Evolutionary conservation across 2,797 vertebrate genomes (phyloP).

Genomic region (Dipus sagitta): DNA sequence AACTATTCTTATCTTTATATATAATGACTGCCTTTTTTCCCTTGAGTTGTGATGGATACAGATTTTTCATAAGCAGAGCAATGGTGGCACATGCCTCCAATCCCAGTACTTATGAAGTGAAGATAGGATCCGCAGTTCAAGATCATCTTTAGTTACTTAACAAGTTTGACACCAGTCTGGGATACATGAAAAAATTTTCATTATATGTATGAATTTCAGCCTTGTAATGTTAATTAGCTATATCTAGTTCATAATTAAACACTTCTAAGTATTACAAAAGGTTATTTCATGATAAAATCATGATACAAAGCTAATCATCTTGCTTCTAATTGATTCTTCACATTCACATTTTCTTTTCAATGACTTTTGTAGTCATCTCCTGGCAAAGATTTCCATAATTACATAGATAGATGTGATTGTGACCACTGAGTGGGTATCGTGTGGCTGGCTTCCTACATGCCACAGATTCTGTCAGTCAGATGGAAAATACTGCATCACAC

Average conservation of each 20-base stretch:
- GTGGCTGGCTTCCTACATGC: conserved; percentile 70
- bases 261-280: background rate
- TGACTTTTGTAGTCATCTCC: conserved; percentile 55
- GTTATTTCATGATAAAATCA: conserved; percentile 1
- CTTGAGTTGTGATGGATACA: background rate
- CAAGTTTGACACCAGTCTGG: background rate
- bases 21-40: conserved; percentile 9
- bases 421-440: conserved; percentile 61
- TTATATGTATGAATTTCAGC: conserved; percentile 42
- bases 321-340: conserved; percentile 61
- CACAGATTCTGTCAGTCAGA: conserved; percentile 76
- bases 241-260: conserved; percentile 19
- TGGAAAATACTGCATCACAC: conserved; percentile 74
- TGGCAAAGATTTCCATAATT: conserved; percentile 5
- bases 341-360: conserved; percentile 58
- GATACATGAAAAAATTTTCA: background rate
- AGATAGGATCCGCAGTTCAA: background rate
- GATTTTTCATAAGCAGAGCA: background rate
- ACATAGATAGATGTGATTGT: conserved; percentile 41
- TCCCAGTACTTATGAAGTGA: background rate
- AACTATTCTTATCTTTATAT: conserved; percentile 51
- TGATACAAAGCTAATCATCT: conserved; percentile 38
- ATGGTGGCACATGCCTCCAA: background rate
- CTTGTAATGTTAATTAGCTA: conserved; percentile 24
- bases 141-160: background rate